Base-by-base conservation (phyloP, 2,113 vertebrate genomes). In the Oreocharis arfaki region DNA sequence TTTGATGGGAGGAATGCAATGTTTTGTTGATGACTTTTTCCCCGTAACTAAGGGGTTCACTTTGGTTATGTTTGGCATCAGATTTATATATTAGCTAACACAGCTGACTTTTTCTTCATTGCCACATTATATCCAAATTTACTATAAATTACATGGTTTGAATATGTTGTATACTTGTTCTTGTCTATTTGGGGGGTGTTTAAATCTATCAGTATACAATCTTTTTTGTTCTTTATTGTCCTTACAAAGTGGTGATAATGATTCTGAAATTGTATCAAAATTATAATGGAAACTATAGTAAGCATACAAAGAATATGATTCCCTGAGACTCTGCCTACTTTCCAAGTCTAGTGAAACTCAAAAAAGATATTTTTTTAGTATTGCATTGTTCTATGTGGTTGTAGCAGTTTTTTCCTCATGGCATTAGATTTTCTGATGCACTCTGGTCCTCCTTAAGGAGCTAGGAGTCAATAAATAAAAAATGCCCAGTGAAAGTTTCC, bases 11-110 rank as follows among this genome's bases (percentile, higher is more conserved):
- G 16, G 18, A 53, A 35, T 53, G n/a, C 59, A 15, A 57, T 76
- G 6, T 19, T 61, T 39, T 18, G 6, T 56, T 52, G 37, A 56
- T 68, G 4, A n/a, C 24, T 37, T 91, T 42, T 63, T 53, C 24
- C 30, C 16, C 2, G 2, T 65, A 46, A 41, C 6, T 13, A n/a
- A 32, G 5, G 14, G 1, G 1, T 39, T 16, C 23, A 15, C 32
- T 15, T 57, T 52, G 46, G 26, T 2, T 47, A 27, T 71, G 19
- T 67, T 76, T 84, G 42, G 5, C 6, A 22, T 81, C 10, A 8
- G 14, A 12, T 90, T 88, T 67, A 41, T 47, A 3, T 32, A 16
- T 49, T 74, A 3, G 2, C 39, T 85, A 47, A 33, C 18, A 35
- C 3, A 52, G 6, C 3, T 61, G 28, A 18, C 16, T 74, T 77